Conservation (phyloP, 2,113 vertebrate species). For the Zosterops pallidus region DNA sequence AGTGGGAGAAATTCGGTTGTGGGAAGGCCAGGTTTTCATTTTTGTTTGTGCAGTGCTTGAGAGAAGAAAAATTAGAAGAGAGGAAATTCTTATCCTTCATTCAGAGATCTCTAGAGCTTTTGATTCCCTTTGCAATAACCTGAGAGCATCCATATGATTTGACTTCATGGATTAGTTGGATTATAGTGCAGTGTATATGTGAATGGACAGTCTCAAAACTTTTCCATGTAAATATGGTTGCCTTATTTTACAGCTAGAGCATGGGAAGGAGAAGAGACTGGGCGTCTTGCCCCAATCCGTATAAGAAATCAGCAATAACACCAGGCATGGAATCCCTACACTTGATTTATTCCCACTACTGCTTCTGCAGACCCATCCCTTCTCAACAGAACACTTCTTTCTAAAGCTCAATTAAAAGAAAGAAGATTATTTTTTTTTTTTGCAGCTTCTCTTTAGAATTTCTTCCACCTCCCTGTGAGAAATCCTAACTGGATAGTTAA, state of each 20-base stretch:
- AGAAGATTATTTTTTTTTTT: not conserved
- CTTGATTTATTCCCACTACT: not conserved
- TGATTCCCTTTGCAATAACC: not conserved
- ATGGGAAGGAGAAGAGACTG: not conserved
- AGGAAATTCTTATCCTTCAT: not conserved
- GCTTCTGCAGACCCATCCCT: not conserved
- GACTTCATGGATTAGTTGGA: not conserved
- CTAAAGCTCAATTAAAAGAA: not conserved
- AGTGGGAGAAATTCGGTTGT: not conserved
- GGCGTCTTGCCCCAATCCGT: not conserved
- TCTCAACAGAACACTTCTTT: not conserved
- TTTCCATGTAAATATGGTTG: not conserved
- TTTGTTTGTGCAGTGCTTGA: not conserved
- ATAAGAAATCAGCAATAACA: not conserved
- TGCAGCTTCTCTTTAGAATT: not conserved
- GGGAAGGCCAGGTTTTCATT: not conserved
- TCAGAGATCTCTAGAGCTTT: not conserved
- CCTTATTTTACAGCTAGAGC: conserved; percentile 7
- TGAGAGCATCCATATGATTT: not conserved
- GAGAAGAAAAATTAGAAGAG: conserved; percentile 11
- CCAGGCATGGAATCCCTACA: not conserved
- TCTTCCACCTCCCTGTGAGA: not conserved
- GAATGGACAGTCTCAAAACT: not conserved
- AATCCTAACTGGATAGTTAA: not conserved
- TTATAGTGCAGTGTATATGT: not conserved